Base-by-base conservation (phyloP, 23 tunicate genomes). In the Botrylloides violaceus region DNA sequence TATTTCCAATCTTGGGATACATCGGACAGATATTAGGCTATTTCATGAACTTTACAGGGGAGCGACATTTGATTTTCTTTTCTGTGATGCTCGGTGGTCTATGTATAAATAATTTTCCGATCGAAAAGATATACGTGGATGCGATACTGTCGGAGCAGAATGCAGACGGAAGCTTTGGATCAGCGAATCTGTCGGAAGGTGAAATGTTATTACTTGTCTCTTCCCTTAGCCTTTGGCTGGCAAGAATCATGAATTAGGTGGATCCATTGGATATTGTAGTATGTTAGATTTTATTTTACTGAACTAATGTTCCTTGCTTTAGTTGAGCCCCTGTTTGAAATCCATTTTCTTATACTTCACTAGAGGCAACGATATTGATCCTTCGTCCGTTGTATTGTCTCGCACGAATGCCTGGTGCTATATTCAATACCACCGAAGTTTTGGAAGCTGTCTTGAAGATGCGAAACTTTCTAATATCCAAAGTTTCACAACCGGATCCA, bases 161-260 rank as follows among this genome's bases (percentile, higher is more conserved):
- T 58, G 4, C 62, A 5, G 62, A 58, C 26, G 62, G 62, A 58
- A 58, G 62, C 26, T 58, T 58, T 58, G 62, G 62, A 9, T 22
- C 32, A 31, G 35, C 35, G 7, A 34, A 63, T 3, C 33, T 29
- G 20, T 33, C 70, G 3, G 35, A 19, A 27, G 34, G 70, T 63
- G 19, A 22, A n/a, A n/a, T n/a, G n/a, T n/a, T n/a, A n/a, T n/a
- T n/a, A n/a, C n/a, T n/a, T n/a, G n/a, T n/a, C n/a, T n/a, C n/a
- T n/a, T n/a, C n/a, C n/a, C n/a, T n/a, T n/a, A n/a, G n/a, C n/a
- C n/a, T n/a, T n/a, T n/a, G n/a, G n/a, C n/a, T n/a, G n/a, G n/a
- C n/a, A n/a, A n/a, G n/a, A n/a, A n/a, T n/a, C n/a, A n/a, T n/a
- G n/a, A n/a, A n/a, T n/a, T n/a, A n/a, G n/a, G n/a, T n/a, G n/a